Percentiles rank a stretch among this genome's conserved stretches.
These are phyloP conservation scores for Zaprionus taronus DNA, from an alignment of 1,140 invertebrate genomes.

Conservation along the genomic window DNA sequence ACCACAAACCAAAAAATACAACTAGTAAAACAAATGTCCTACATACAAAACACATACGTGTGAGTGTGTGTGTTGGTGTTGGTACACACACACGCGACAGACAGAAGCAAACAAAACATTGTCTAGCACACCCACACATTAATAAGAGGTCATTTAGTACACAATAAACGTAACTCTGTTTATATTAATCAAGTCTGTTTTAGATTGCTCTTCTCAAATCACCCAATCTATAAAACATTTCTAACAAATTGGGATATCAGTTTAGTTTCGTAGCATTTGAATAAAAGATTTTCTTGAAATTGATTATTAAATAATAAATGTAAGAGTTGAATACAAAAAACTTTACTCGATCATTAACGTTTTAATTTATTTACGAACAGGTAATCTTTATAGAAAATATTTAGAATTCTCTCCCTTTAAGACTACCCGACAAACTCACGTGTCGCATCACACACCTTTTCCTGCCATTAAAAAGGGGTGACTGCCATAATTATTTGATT, in stretches of 20 bases:
- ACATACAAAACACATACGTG: constrained; percentile 12
- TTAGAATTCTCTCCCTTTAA: background rate
- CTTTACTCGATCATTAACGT: too few species aligned
- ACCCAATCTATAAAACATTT: too few species aligned
- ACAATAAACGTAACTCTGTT: constrained; percentile 55
- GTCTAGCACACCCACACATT: constrained; percentile 17
- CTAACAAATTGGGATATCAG: background rate
- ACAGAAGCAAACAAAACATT: constrained; percentile 21
- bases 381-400: background rate
- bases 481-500: constrained; percentile 1
- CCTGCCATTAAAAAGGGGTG: too few species aligned
- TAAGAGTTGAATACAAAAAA: too few species aligned
- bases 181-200: constrained; percentile 23
- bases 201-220: constrained; percentile 10
- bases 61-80: constrained; percentile 4
- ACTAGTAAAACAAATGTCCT: constrained; percentile 26
- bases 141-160: constrained; percentile 65
- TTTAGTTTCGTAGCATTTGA: background rate
- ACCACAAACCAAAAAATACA: constrained; percentile 2
- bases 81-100: constrained; percentile 16
- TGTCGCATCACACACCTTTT: background rate
- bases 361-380: too few species aligned
- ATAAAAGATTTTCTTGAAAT: too few species aligned
- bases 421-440: background rate
- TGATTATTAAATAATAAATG: too few species aligned